These are phyloP conservation scores for Tapirus terrestris DNA, from an alignment of 2,113 vertebrate genomes.

Conservation along the genomic window DNA sequence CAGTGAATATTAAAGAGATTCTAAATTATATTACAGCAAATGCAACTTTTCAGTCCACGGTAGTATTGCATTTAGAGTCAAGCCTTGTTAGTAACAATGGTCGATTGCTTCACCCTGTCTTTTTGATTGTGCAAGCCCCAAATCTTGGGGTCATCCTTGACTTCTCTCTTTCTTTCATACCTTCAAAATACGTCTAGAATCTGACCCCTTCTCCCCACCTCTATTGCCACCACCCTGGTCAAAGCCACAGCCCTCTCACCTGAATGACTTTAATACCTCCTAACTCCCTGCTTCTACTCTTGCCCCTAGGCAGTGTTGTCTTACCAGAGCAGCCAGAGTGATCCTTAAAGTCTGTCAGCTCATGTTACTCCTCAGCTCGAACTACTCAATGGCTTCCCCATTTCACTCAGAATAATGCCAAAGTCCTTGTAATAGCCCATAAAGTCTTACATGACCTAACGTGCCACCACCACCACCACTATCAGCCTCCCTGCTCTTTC, in stretches of 20 bases:
- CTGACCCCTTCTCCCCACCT: not conserved
- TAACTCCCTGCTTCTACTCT: not conserved
- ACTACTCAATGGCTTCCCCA: not conserved
- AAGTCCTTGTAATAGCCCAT: not conserved
- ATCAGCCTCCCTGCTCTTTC: not conserved
- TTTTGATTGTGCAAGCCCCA: not conserved
- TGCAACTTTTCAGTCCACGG: not conserved
- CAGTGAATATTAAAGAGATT: constrained; percentile 7
- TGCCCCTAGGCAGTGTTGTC: not conserved
- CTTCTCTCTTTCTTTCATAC: not conserved
- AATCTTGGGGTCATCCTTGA: not conserved
- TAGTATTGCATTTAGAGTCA: not conserved
- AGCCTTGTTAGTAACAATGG: not conserved
- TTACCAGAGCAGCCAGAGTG: not conserved
- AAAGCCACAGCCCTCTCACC: not conserved
- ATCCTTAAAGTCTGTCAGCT: not conserved
- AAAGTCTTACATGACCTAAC: not conserved
- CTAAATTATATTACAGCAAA: not conserved
- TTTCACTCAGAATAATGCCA: not conserved
- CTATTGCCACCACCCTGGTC: not conserved
- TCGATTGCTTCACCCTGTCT: not conserved
- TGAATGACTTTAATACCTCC: not conserved
- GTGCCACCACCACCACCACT: not conserved
- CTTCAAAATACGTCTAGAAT: not conserved
- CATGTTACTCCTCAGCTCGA: not conserved